A percentile compares a stretch with the other conserved stretches of the same genome.
Evolutionary conservation across 2,797 vertebrate species (phyloP).

Genomic region (Setipinna tenuifilis): DNA sequence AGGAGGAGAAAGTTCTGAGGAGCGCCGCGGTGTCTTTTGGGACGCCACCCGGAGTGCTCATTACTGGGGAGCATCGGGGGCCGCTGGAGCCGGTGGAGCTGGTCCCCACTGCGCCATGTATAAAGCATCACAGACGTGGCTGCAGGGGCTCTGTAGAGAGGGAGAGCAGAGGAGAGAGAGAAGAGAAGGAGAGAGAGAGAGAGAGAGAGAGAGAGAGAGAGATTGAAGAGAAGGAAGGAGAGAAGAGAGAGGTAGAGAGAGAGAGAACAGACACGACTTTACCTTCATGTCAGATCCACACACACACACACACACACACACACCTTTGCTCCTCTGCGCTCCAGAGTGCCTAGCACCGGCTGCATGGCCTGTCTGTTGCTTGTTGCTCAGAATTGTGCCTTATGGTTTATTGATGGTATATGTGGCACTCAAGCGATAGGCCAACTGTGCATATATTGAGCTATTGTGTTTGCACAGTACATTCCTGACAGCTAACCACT

Average conservation of each 20-base stretch:
- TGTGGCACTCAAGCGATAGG: neutral
- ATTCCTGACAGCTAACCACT: neutral
- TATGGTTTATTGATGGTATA: constrained; percentile 1
- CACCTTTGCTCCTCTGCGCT: neutral
- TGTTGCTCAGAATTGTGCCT: constrained; percentile 4
- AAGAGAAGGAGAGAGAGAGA: no score
- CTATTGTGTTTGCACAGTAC: constrained; percentile 14
- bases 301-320: constrained; percentile 18
- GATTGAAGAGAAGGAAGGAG: no score
- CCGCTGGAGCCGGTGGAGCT: constrained; percentile 71
- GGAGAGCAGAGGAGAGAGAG: neutral
- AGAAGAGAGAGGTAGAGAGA: neutral
- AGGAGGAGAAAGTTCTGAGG: constrained; percentile 51
- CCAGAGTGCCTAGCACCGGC: neutral
- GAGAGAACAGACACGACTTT: constrained; percentile 33
- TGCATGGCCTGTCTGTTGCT: neutral
- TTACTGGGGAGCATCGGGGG: constrained; percentile 52
- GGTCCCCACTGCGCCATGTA: constrained; percentile 53
- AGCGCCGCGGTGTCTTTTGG: constrained; percentile 51
- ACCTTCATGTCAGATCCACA: constrained; percentile 28
- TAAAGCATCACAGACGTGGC: constrained; percentile 53
- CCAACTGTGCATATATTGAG: constrained; percentile 16
- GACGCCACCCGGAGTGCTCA: constrained; percentile 54
- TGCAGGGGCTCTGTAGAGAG: constrained; percentile 9
- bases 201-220: no score